A percentile compares a stretch with the other conserved stretches of the same genome.
These are phyloP conservation scores for Vannuccia rotundouncinata DNA, from an alignment of 2,888 invertebrate genomes.

Conservation along the genomic window DNA sequence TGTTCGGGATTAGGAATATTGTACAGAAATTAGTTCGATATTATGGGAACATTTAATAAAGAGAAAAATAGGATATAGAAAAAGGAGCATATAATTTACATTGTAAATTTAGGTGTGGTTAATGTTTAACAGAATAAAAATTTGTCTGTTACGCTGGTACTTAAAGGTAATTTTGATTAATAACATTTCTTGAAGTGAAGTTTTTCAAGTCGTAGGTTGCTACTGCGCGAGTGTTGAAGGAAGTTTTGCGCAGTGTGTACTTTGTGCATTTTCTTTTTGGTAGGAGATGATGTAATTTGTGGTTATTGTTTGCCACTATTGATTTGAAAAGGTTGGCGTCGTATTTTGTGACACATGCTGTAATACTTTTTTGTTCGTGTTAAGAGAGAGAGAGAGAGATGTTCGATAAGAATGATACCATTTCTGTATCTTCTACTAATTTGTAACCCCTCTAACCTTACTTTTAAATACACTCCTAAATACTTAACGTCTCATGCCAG, in stretches of 20 bases:
- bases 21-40: too few relatives aligned
- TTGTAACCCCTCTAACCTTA: too few relatives aligned
- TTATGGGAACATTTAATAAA: too few relatives aligned
- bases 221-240: conserved; percentile 15
- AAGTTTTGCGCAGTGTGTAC: conserved; percentile 14
- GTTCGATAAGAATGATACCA: too few relatives aligned
- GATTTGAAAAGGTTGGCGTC: conserved; percentile 24
- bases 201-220: conserved; percentile 26
- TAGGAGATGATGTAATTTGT: conserved; percentile 7
- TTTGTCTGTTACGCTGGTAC: conserved; percentile 6
- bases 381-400: too few relatives aligned
- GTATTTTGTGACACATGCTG: conserved; percentile 21
- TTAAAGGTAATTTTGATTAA: conserved; percentile 16
- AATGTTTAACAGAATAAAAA: background rate
- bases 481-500: too few relatives aligned
- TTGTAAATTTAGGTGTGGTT: too few relatives aligned
- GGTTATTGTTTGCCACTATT: conserved; percentile 21
- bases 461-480: too few relatives aligned
- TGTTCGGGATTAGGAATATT: too few relatives aligned
- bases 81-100: too few relatives aligned
- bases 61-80: too few relatives aligned
- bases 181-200: conserved; percentile 11
- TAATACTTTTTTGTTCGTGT: conserved; percentile 19
- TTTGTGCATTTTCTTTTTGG: conserved; percentile 16
- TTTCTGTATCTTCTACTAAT: too few relatives aligned